Evolutionary conservation across 2,888 invertebrate species (phyloP).

Genomic region (Nudaria mundana): DNA sequence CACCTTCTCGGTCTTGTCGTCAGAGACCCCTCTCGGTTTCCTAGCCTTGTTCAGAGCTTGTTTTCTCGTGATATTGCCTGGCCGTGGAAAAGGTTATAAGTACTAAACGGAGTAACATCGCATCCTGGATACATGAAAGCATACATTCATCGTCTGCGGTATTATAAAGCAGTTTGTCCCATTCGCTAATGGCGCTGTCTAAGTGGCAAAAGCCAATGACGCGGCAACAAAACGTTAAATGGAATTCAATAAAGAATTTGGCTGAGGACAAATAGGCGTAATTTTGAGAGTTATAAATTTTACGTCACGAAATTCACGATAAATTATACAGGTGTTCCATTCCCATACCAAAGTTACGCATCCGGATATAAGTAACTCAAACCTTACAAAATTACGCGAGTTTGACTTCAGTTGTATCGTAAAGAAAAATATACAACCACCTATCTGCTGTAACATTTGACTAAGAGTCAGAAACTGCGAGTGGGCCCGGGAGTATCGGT

Average conservation of each 20-base stretch:
- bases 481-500: constrained; percentile 73
- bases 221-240: neutral
- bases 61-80: constrained; percentile 71
- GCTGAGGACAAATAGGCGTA: neutral
- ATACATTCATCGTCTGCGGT: too few relatives aligned
- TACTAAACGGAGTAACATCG: neutral
- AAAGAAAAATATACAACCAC: constrained; percentile 63
- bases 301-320: too few relatives aligned
- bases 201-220: neutral
- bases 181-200: neutral
- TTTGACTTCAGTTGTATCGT: too few relatives aligned
- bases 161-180: too few relatives aligned
- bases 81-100: constrained; percentile 12
- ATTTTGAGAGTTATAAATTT: neutral
- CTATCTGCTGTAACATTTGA: constrained; percentile 78
- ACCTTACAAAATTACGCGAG: too few relatives aligned
- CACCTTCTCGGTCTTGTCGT: constrained; percentile 55
- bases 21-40: constrained; percentile 43
- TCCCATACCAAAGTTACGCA: too few relatives aligned
- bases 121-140: neutral
- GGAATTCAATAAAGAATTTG: neutral
- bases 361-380: too few relatives aligned
- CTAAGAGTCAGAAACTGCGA: constrained; percentile 67
- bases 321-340: too few relatives aligned
- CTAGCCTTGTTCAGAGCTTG: constrained; percentile 55